phyloP scores from a whole-genome alignment of 2,888 invertebrate genomes.

The Antheraea yamamai region DNA sequence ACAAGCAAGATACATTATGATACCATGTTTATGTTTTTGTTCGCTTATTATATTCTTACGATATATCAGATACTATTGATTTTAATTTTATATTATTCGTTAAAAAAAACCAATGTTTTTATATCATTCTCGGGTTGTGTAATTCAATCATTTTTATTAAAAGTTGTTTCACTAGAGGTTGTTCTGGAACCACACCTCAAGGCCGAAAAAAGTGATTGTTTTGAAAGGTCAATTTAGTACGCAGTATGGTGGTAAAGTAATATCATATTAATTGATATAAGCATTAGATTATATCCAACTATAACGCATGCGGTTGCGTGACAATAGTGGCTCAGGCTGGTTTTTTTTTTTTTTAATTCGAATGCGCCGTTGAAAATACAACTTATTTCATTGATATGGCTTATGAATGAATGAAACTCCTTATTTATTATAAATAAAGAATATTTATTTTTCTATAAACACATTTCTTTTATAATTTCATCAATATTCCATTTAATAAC shows the following conservation, averaged over 20 bases:
- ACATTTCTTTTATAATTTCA: constrained; percentile 70
- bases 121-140: not conserved
- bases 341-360: too few relatives aligned
- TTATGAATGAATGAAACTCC: constrained; percentile 15
- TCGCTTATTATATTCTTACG: too few relatives aligned
- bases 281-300: not conserved
- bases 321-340: too few relatives aligned
- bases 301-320: too few relatives aligned
- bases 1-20: too few relatives aligned
- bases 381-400: not conserved
- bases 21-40: too few relatives aligned
- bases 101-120: not conserved
- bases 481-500: constrained; percentile 70
- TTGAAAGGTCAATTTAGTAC: not conserved
- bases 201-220: not conserved
- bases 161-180: not conserved
- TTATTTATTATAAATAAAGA: constrained; percentile 73
- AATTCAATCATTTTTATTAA: not conserved
- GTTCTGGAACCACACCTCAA: not conserved
- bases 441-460: constrained; percentile 81
- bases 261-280: not conserved
- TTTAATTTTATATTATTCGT: too few relatives aligned
- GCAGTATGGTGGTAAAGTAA: not conserved
- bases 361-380: not conserved
- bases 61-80: too few relatives aligned